Evolutionary conservation across 2,888 invertebrate genomes (phyloP).

Genomic region (Hirtodrosophila alboralis): DNA sequence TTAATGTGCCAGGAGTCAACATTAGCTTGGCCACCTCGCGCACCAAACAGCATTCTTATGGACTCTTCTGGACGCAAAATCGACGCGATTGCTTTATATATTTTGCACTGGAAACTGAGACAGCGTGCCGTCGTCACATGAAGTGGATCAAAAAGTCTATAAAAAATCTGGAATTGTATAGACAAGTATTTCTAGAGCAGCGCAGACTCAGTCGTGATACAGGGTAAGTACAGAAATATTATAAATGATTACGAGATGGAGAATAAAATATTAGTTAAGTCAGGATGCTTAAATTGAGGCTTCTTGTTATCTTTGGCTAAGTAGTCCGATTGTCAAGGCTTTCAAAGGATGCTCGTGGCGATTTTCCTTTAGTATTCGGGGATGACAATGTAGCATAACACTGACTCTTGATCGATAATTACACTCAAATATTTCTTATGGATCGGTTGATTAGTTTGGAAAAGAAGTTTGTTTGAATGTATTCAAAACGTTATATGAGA

Average conservation of each 20-base stretch:
- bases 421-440: no score
- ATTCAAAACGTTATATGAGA: no score
- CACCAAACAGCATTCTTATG: constrained; percentile 83
- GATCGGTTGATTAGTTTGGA: no score
- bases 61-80: constrained; percentile 84
- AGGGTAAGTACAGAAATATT: constrained; percentile 28
- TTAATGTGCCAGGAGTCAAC: constrained; percentile 83
- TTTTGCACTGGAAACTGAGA: constrained; percentile 82
- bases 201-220: constrained; percentile 77
- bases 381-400: no score
- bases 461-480: no score
- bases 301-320: no score
- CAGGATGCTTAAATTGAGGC: no score
- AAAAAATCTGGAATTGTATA: constrained; percentile 83
- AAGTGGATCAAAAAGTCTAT: constrained; percentile 84
- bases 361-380: no score
- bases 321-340: no score
- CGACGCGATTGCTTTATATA: constrained; percentile 83
- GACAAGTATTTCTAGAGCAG: constrained; percentile 83
- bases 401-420: no score
- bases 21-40: constrained; percentile 82
- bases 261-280: no score
- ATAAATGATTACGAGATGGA: background rate
- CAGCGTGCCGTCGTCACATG: constrained; percentile 82
- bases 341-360: no score